These are phyloP conservation scores for Plagiodera versicolora DNA, from an alignment of 2,888 invertebrate genomes.

Conservation along the genomic window DNA sequence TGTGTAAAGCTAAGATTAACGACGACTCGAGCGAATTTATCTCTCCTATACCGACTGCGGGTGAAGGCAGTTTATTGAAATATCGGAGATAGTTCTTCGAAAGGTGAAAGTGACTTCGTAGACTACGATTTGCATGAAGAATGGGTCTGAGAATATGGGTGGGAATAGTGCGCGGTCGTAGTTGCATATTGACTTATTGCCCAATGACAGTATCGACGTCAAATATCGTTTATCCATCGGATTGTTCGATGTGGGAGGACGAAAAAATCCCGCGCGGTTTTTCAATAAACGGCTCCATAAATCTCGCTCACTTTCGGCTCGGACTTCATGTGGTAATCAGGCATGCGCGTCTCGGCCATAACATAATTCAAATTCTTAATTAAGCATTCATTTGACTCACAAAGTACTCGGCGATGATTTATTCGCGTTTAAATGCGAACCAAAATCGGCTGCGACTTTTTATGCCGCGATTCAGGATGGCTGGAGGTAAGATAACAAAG, in stretches of 20 bases:
- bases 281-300: background rate
- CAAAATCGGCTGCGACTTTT: constrained; percentile 14
- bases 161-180: background rate
- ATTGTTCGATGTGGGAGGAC: too few species aligned
- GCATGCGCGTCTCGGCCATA: background rate
- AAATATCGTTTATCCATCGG: too few species aligned
- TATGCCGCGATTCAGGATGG: background rate
- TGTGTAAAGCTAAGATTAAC: constrained; percentile 12
- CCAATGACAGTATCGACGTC: too few species aligned
- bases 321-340: constrained; percentile 10
- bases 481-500: background rate
- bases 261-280: too few species aligned
- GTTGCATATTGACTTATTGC: too few species aligned
- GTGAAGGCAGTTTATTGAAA: constrained; percentile 24
- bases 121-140: constrained; percentile 9
- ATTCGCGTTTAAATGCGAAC: constrained; percentile 18
- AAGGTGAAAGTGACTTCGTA: constrained; percentile 16
- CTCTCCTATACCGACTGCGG: constrained; percentile 22
- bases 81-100: constrained; percentile 20
- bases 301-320: background rate
- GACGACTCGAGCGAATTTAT: constrained; percentile 18
- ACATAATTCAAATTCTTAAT: constrained; percentile 21
- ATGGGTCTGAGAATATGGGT: background rate
- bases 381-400: constrained; percentile 27
- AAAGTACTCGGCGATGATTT: constrained; percentile 22